Percentiles rank a stretch among this genome's conserved stretches.
These are phyloP conservation scores for Theristicus caerulescens DNA, from an alignment of 2,113 vertebrate species.

Conservation along the genomic window DNA sequence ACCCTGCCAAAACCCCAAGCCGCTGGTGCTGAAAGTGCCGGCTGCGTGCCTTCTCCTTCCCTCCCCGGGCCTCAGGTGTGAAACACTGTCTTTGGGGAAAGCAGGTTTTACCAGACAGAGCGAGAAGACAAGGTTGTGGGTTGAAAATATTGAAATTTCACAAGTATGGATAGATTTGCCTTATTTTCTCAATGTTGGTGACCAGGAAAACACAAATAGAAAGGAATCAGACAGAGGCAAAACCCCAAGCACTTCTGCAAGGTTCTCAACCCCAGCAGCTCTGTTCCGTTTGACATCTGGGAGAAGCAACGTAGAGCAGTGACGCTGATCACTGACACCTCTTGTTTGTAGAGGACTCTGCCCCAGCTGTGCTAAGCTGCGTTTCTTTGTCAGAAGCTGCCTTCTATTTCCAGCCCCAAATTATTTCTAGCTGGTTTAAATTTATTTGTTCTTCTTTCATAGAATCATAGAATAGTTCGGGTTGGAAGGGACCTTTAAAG, in stretches of 20 bases:
- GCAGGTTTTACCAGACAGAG: neutral
- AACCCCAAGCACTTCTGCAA: neutral
- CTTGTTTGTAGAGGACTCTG: neutral
- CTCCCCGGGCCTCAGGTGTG: neutral
- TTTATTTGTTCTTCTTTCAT: neutral
- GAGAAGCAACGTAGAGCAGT: fast-evolving
- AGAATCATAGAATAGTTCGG: too few species aligned
- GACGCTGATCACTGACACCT: neutral
- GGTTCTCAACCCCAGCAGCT: neutral
- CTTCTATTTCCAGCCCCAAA: neutral
- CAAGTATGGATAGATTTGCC: neutral
- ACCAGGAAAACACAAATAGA: neutral
- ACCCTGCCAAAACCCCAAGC: too few species aligned
- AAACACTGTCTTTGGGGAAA: neutral
- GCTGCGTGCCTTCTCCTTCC: neutral
- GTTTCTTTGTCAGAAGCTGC: neutral
- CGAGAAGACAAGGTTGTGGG: neutral
- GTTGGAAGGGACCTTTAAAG: too few species aligned
- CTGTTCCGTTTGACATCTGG: fast-evolving
- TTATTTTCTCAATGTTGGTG: neutral
- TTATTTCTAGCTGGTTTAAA: neutral
- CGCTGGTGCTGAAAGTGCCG: neutral
- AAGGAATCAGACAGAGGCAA: neutral
- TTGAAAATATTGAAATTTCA: neutral
- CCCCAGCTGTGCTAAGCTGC: neutral